Conservation (phyloP, 2,113 vertebrate genomes). For the Nibea albiflora region DNA sequence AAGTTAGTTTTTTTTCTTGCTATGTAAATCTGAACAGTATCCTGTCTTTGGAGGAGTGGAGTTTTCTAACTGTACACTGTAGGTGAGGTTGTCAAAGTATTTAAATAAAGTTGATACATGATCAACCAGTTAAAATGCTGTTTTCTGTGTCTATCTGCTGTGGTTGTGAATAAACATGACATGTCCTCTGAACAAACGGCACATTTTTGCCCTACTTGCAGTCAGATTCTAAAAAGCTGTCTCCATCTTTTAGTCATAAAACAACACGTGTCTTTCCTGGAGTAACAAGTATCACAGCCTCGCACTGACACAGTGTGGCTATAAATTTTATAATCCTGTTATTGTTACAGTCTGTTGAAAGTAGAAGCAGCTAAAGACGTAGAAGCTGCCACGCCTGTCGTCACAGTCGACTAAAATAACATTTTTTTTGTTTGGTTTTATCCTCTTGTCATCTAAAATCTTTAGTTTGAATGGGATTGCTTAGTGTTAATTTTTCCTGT, state of each 20-base stretch:
- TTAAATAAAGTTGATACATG: constrained; percentile 84
- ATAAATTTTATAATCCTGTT: not conserved
- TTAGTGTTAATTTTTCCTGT: not conserved
- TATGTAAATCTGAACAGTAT: constrained; percentile 73
- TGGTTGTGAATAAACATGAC: not conserved
- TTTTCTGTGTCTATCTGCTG: not conserved
- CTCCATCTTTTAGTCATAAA: no score
- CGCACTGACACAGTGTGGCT: not conserved
- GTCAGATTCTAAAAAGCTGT: not conserved
- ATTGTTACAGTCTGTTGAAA: not conserved
- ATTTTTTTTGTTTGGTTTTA: not conserved
- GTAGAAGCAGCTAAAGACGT: not conserved
- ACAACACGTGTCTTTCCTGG: not conserved
- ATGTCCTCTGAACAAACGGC: not conserved
- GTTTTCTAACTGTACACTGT: constrained; percentile 85
- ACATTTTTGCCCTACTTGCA: not conserved
- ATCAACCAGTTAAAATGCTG: constrained; percentile 56
- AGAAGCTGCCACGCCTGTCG: not conserved
- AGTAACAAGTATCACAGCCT: no score
- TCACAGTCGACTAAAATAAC: not conserved
- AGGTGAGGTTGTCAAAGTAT: constrained; percentile 81
- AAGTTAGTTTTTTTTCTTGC: constrained; percentile 57
- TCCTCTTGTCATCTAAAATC: not conserved
- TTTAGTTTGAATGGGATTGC: not conserved
- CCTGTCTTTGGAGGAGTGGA: constrained; percentile 67